Evolutionary conservation across 2,797 vertebrate genomes (phyloP).

Genomic region (Takifugu rubripes): DNA sequence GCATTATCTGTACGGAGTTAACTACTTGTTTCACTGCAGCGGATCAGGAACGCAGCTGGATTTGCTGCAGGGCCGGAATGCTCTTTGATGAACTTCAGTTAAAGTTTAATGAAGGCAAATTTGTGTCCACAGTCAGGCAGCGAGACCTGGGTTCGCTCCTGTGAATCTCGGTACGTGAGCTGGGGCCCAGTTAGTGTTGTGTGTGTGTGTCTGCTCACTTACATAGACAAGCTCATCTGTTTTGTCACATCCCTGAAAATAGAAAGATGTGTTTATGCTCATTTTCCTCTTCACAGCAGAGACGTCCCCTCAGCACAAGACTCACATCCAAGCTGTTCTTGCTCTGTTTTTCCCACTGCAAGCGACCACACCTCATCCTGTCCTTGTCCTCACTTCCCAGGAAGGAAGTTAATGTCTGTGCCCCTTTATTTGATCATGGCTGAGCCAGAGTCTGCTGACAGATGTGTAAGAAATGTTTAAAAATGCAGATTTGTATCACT

Average conservation of each 20-base stretch:
- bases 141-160: constrained; percentile 8
- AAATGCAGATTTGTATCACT: too few species aligned
- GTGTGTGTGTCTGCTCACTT: neutral
- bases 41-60: constrained; percentile 52
- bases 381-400: constrained; percentile 25
- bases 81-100: constrained; percentile 60
- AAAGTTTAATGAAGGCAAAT: constrained; percentile 51
- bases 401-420: constrained; percentile 38
- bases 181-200: constrained; percentile 1
- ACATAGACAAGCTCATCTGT: neutral
- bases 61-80: constrained; percentile 49
- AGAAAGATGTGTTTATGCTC: neutral
- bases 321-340: constrained; percentile 25
- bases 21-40: constrained; percentile 42
- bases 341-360: constrained; percentile 28
- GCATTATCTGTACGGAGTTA: constrained; percentile 58
- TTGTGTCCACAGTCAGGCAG: constrained; percentile 6
- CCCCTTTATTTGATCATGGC: too few species aligned
- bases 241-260: constrained; percentile 9
- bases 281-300: constrained; percentile 19
- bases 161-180: neutral
- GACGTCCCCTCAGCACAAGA: constrained; percentile 5
- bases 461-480: too few species aligned
- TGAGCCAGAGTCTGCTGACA: too few species aligned
- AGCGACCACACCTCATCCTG: constrained; percentile 27